phyloP scores from a whole-genome alignment of 2,888 invertebrate genomes.

The Acleris cristana region DNA sequence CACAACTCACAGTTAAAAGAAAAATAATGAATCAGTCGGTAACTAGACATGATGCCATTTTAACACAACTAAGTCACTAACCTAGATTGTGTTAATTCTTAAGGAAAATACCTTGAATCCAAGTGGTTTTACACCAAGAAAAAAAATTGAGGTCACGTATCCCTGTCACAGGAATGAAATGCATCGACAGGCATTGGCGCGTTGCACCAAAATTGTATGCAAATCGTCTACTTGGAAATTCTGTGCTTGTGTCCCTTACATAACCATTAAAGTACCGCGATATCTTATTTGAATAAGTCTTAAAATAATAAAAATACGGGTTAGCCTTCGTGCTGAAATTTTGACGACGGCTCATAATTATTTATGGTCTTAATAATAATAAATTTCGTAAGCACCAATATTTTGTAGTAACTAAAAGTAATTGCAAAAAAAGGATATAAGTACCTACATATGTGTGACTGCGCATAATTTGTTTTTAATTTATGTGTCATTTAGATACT shows the following conservation, averaged over 20 bases:
- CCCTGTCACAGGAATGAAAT: conserved; percentile 45
- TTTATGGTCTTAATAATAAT: neutral
- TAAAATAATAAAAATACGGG: neutral
- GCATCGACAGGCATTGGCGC: conserved; percentile 49
- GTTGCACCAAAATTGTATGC: conserved; percentile 61
- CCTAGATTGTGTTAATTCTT: too few relatives aligned
- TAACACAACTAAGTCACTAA: too few relatives aligned
- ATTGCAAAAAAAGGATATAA: too few relatives aligned
- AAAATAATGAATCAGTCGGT: too few relatives aligned
- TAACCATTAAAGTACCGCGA: conserved; percentile 9
- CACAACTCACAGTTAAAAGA: too few relatives aligned
- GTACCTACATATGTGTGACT: too few relatives aligned
- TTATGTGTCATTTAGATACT: too few relatives aligned
- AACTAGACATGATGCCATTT: too few relatives aligned
- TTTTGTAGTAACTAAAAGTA: too few relatives aligned
- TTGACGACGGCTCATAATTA: neutral
- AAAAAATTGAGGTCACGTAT: conserved; percentile 36
- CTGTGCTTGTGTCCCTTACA: conserved; percentile 11
- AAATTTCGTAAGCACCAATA: too few relatives aligned
- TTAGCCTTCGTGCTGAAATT: neutral
- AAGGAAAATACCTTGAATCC: neutral
- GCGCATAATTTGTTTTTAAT: too few relatives aligned
- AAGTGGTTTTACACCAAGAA: too few relatives aligned
- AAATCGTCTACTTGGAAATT: conserved; percentile 43
- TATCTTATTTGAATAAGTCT: neutral